Conservation (phyloP, 2,797 vertebrate species). For the Chaenodraco wilsoni region DNA sequence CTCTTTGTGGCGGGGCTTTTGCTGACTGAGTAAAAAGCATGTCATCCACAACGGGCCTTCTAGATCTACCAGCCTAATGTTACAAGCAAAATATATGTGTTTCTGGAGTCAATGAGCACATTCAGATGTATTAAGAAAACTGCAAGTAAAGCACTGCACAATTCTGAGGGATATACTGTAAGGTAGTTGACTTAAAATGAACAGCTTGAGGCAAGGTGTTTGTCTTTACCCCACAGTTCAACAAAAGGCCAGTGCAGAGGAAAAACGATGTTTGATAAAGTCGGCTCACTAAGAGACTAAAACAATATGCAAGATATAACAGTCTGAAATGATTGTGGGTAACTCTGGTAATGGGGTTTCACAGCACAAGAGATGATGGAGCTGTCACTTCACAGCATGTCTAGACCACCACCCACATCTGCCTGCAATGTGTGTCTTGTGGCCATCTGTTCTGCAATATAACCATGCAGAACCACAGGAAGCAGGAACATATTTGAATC, state of each 20-base stretch:
- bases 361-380: slow-evolving; percentile 41
- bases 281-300: background rate
- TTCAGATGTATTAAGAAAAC: no score
- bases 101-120: no score
- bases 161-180: background rate
- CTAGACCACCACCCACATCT: slow-evolving; percentile 59
- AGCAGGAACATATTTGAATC: slow-evolving; percentile 42
- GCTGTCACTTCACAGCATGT: slow-evolving; percentile 52
- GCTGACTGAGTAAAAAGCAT: no score
- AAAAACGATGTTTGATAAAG: background rate
- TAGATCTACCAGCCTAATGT: no score
- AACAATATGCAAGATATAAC: slow-evolving; percentile 8
- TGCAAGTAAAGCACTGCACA: no score
- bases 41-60: no score
- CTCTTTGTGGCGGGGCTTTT: no score
- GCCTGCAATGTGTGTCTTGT: slow-evolving; percentile 48
- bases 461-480: slow-evolving; percentile 29
- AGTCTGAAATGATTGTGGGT: slow-evolving; percentile 31
- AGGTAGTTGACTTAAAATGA: slow-evolving; percentile 12
- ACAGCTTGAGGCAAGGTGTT: slow-evolving; percentile 15
- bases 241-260: background rate
- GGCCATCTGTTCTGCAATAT: slow-evolving; percentile 52
- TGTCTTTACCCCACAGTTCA: slow-evolving; percentile 1
- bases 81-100: no score
- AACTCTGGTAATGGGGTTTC: slow-evolving; percentile 45